phyloP scores from a whole-genome alignment of 1,140 invertebrate species.

The Rhagoletis zephyria region DNA sequence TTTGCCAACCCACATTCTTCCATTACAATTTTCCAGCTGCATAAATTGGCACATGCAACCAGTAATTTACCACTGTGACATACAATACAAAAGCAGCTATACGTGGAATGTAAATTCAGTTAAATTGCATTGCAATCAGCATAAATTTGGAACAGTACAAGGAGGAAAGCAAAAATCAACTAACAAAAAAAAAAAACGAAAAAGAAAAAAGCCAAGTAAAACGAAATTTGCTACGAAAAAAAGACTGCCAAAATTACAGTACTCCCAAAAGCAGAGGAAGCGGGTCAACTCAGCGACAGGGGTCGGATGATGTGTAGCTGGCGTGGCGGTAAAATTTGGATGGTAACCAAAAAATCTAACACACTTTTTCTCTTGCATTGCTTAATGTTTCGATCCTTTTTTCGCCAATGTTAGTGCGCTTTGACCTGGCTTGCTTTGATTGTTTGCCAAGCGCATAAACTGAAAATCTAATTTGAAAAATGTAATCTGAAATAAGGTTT shows the following conservation, averaged over 20 bases:
- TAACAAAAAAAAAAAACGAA: neutral
- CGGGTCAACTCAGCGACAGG: neutral
- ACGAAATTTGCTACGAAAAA: neutral
- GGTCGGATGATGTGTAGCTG: neutral
- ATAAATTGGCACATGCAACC: constrained; percentile 25
- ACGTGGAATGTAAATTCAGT: neutral
- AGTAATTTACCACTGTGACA: constrained; percentile 28
- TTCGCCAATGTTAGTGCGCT: too few species aligned
- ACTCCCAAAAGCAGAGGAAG: neutral
- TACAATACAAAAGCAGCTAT: neutral
- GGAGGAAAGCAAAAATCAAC: neutral
- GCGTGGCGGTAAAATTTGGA: neutral
- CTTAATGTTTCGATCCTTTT: neutral
- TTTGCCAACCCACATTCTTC: neutral
- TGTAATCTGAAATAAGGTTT: too few species aligned
- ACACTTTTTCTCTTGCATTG: neutral
- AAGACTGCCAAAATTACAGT: neutral
- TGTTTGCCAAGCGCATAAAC: too few species aligned
- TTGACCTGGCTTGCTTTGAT: too few species aligned
- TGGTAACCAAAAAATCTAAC: neutral
- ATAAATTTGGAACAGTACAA: constrained; percentile 24
- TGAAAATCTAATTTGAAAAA: too few species aligned
- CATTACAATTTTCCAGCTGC: neutral
- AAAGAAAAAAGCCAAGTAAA: neutral
- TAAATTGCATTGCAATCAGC: constrained; percentile 45